Conservation (phyloP, 2,113 vertebrate genomes). For the Circaetus cinerascens region DNA sequence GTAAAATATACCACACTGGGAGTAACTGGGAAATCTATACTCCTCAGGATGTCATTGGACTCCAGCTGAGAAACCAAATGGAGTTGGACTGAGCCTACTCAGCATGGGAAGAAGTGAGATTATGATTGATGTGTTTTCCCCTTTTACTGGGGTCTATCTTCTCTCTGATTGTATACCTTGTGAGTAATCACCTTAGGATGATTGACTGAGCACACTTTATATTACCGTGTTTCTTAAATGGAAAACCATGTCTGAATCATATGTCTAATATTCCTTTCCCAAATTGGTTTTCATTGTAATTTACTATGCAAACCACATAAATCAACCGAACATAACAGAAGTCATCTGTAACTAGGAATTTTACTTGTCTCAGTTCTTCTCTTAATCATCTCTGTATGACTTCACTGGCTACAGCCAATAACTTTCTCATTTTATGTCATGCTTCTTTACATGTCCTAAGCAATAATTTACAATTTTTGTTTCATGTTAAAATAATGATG, state of each 20-base stretch:
- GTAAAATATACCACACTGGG: neutral
- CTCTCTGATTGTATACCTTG: neutral
- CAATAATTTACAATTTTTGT: neutral
- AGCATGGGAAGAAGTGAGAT: neutral
- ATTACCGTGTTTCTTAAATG: conserved; percentile 1
- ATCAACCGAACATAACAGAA: neutral
- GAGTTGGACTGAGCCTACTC: neutral
- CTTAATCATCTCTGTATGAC: neutral
- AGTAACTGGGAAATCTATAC: neutral
- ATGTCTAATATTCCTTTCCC: neutral
- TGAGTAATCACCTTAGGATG: neutral
- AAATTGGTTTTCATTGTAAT: conserved; percentile 10
- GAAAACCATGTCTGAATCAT: neutral
- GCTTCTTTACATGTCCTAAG: neutral
- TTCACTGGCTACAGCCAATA: neutral
- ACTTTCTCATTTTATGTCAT: neutral
- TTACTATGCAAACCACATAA: neutral
- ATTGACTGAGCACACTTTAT: neutral
- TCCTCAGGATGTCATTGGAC: neutral
- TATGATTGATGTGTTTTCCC: neutral
- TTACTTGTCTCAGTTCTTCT: neutral
- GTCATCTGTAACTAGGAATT: neutral
- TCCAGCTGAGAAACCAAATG: neutral
- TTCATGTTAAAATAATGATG: neutral
- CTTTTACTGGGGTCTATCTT: neutral